Conservation (phyloP, 2,113 vertebrate genomes). For the Motacilla alba region DNA sequence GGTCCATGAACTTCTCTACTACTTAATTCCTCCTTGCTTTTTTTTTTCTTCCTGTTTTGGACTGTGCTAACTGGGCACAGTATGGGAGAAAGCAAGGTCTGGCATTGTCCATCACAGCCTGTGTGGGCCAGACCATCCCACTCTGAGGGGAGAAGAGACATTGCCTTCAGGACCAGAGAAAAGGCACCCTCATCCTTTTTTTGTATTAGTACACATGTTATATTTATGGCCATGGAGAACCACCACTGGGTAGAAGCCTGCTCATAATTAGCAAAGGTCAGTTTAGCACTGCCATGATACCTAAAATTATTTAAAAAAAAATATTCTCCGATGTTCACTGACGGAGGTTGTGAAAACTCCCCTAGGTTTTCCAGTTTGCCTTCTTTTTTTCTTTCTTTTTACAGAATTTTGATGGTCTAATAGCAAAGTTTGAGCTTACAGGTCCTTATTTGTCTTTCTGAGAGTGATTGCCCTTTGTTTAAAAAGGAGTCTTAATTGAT, state of each 20-base stretch:
- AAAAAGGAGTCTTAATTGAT: background rate
- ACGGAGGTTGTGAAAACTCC: background rate
- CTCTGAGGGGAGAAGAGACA: background rate
- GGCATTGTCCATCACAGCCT: background rate
- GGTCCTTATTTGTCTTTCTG: background rate
- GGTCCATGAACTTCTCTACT: background rate
- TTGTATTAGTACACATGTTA: accelerated
- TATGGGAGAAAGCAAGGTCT: background rate
- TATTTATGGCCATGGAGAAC: background rate
- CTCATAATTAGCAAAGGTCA: background rate
- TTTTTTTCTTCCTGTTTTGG: background rate
- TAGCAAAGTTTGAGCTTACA: background rate
- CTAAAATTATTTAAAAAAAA: background rate
- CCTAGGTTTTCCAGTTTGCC: background rate
- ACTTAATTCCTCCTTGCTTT: background rate
- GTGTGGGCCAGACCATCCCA: background rate
- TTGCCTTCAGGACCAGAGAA: background rate
- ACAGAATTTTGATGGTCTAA: background rate
- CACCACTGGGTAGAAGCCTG: background rate
- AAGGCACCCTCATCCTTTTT: background rate
- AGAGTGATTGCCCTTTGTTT: background rate
- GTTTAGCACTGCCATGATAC: background rate
- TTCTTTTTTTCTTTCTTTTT: background rate
- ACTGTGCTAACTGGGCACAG: background rate
- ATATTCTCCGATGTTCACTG: accelerated